These are phyloP conservation scores for Silurus lanzhouensis DNA, from an alignment of 2,797 vertebrate species.

Conservation along the genomic window DNA sequence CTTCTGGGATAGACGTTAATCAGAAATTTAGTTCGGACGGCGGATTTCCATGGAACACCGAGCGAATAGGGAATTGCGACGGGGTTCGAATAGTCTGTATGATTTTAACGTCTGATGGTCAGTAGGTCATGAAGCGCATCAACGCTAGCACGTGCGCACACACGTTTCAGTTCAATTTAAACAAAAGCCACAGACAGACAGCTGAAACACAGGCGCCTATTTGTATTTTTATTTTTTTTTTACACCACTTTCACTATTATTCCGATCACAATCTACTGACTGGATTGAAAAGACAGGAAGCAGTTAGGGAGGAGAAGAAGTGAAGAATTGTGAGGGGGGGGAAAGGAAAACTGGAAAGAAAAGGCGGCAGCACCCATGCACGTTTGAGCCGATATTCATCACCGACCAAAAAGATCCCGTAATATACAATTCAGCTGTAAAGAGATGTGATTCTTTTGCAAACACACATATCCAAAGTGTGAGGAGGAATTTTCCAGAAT, in stretches of 20 bases:
- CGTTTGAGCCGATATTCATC: neutral
- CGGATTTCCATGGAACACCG: too few species aligned
- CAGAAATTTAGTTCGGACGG: neutral
- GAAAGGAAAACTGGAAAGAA: neutral
- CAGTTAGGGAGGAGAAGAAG: neutral
- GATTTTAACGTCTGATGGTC: neutral
- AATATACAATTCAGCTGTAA: neutral
- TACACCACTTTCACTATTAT: neutral
- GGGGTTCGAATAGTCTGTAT: slow-evolving; percentile 9
- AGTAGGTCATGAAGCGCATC: slow-evolving; percentile 5
- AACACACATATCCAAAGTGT: neutral
- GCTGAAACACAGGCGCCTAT: neutral
- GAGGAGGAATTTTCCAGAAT: slow-evolving; percentile 28
- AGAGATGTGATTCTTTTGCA: neutral
- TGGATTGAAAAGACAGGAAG: neutral
- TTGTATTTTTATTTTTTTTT: neutral
- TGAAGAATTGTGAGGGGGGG: neutral
- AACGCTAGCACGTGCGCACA: neutral
- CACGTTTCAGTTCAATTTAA: neutral
- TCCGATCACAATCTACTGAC: neutral
- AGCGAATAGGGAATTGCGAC: neutral
- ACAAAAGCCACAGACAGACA: neutral
- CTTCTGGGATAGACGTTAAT: neutral
- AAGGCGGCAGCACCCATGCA: neutral
- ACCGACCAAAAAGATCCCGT: neutral